Base-by-base conservation (phyloP, 2,113 vertebrate genomes). In the Promerops cafer region DNA sequence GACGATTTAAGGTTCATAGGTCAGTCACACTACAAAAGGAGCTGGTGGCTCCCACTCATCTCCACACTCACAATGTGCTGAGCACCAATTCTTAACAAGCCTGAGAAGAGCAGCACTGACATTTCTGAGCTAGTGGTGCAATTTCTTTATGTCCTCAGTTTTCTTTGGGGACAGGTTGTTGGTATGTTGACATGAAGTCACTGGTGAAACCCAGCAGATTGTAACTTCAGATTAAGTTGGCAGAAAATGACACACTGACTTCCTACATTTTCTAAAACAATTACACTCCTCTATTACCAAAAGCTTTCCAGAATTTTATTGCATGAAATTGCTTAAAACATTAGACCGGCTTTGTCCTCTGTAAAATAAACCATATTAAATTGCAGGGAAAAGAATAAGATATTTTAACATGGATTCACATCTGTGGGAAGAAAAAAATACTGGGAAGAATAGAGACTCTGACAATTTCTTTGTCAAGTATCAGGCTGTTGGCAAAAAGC, bases 401-500 rank as follows among this genome's bases (percentile, higher is more conserved):
- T 52, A 79, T 90, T 77, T 93, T 61, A 89, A 69, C 31, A 24
- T 3, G 19, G 80, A 49, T 49, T 72, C 69, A 49, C 30, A 94
- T 44, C 72, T 64, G 18, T 9, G 37, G 54, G 33, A 39, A 45
- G 71, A 12, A 39, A 40, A 68, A 69, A 54, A 71, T 75, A 44
- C 10, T 16, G 9, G 42, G 70, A 82, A 79, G 61, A 82, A 77
- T 69, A 96, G 63, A 94, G 68, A 87, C 75, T 42, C 83, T 96
- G 96, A 97, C 94, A 92, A 96, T 98, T 97, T 94, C 93, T 97
- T 95, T 98, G 98, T 98, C 98, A 98, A 98, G 97, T 96, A 97
- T 91, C 96, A 96, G 96, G 96, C 96, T 97, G 95, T 88, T 93
- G 96, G 98, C 98, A 98, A 98, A 93, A 98, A 97, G 97, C 97